phyloP scores from a whole-genome alignment of 2,888 invertebrate species.

The Acrobasis consociella region DNA sequence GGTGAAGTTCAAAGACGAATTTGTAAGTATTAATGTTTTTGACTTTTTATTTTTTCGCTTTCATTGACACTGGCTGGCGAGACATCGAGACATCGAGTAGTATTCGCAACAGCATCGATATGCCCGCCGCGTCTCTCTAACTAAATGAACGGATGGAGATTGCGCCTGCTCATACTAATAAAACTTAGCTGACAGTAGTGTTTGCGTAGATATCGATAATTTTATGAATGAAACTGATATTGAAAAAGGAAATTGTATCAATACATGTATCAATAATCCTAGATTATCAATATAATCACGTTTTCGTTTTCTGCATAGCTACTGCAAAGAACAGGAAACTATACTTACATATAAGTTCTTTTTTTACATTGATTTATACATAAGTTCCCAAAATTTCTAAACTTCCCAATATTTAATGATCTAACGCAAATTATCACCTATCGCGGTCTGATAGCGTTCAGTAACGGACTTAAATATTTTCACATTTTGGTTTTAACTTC shows the following conservation, averaged over 20 bases:
- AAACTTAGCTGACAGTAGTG: slow-evolving; percentile 58
- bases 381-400: no score
- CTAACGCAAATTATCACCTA: no score
- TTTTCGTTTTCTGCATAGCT: no score
- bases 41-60: slow-evolving; percentile 56
- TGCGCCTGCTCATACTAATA: slow-evolving; percentile 73
- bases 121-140: slow-evolving; percentile 77
- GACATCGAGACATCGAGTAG: slow-evolving; percentile 57
- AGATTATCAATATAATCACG: no score
- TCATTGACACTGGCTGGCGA: slow-evolving; percentile 62
- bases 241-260: slow-evolving; percentile 1
- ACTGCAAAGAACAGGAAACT: no score
- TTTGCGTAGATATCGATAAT: slow-evolving; percentile 61
- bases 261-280: slow-evolving; percentile 11
- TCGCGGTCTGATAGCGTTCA: neutral
- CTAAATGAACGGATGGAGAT: slow-evolving; percentile 78
- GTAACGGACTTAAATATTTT: neutral
- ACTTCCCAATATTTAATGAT: no score
- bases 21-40: slow-evolving; percentile 61
- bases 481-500: neutral
- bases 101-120: slow-evolving; percentile 69
- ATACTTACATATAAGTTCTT: no score
- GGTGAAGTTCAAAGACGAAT: slow-evolving; percentile 60
- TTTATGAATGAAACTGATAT: slow-evolving; percentile 15
- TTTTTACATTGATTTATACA: no score